Conservation (phyloP, 2,113 vertebrate genomes). For the Brachirus orientalis region DNA sequence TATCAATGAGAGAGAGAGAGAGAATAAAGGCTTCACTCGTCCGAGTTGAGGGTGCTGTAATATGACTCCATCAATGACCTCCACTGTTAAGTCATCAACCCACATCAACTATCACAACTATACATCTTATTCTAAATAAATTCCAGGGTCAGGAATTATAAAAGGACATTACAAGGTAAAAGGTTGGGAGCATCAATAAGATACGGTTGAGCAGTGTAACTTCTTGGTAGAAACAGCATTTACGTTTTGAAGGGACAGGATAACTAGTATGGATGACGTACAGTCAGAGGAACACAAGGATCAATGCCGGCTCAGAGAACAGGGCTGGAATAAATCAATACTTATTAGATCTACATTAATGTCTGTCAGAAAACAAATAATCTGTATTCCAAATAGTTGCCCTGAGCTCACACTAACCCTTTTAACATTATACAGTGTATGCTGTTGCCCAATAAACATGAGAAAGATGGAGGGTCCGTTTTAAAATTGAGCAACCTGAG, state of each 20-base stretch:
- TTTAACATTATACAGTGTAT: conserved; percentile 3
- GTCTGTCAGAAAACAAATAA: conserved; percentile 32
- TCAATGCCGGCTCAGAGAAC: conserved; percentile 35
- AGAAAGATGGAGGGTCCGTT: not conserved
- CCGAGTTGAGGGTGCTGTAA: conserved; percentile 33
- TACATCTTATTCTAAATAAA: conserved; percentile 17
- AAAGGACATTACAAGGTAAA: conserved; percentile 1
- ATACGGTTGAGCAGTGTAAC: conserved; percentile 1
- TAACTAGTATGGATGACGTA: conserved; percentile 17
- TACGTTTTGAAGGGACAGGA: conserved; percentile 15
- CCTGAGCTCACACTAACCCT: conserved; percentile 13
- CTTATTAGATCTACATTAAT: conserved; percentile 55
- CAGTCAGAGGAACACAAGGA: conserved; percentile 44
- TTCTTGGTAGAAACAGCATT: conserved; percentile 4
- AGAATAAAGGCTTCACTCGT: conserved; percentile 30
- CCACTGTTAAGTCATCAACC: conserved; percentile 11
- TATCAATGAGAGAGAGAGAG: not conserved
- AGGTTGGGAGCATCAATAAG: conserved; percentile 21
- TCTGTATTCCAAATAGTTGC: not conserved
- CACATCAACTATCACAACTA: conserved; percentile 16
- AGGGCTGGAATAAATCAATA: conserved; percentile 60
- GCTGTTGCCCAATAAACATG: conserved; percentile 9
- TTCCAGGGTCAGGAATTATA: not conserved
- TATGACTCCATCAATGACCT: conserved; percentile 53
- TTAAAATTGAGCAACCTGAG: conserved; percentile 18